Conservation (phyloP, 1,140 invertebrate genomes). For the Amphibalanus amphitrite region DNA sequence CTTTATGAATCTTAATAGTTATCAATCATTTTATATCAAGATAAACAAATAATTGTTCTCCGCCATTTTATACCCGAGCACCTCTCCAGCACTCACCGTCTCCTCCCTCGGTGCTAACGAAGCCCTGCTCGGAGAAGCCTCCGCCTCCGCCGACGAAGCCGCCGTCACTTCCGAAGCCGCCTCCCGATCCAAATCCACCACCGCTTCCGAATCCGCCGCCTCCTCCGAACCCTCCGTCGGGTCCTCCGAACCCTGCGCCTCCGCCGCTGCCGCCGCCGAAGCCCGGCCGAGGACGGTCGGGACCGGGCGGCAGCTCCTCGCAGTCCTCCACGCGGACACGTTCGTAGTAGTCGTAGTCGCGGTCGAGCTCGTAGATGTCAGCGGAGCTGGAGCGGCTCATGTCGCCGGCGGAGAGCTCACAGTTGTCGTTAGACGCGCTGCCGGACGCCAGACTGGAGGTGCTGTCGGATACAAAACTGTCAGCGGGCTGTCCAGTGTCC, state of each 20-base stretch:
- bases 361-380: conserved; percentile 54
- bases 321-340: conserved; percentile 26
- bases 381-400: too few relatives aligned
- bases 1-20: too few relatives aligned
- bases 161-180: not conserved
- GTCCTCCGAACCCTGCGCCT: too few relatives aligned
- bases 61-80: too few relatives aligned
- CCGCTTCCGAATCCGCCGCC: not conserved
- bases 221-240: too few relatives aligned
- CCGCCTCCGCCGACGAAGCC: not conserved
- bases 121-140: conserved; percentile 5
- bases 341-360: conserved; percentile 76
- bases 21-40: too few relatives aligned
- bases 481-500: too few relatives aligned
- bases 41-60: too few relatives aligned
- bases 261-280: conserved; percentile 7
- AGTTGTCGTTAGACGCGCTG: conserved; percentile 55
- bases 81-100: too few relatives aligned
- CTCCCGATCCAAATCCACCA: not conserved
- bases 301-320: not conserved
- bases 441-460: too few relatives aligned
- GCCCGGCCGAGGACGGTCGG: too few relatives aligned
- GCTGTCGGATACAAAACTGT: too few relatives aligned
- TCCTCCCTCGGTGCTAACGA: not conserved
- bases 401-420: conserved; percentile 70